phyloP scores from a whole-genome alignment of 2,888 invertebrate genomes.

The Agonopterix heracliana region DNA sequence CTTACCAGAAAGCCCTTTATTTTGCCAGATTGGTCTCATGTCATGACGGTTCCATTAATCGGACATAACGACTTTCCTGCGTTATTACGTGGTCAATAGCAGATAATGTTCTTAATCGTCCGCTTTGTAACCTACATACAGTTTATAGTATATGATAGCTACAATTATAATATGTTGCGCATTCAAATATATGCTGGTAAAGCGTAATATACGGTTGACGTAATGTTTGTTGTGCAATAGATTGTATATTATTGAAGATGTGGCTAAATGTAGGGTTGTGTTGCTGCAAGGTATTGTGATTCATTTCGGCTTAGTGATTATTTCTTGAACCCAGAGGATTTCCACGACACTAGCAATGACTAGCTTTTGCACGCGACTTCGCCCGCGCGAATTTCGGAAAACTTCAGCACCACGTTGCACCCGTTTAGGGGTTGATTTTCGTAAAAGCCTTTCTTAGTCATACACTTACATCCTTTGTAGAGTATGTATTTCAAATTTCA shows the following conservation, averaged over 20 bases:
- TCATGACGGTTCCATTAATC: constrained; percentile 7
- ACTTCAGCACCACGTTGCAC: too few relatives aligned
- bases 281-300: not conserved
- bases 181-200: constrained; percentile 27
- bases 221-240: constrained; percentile 25
- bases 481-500: too few relatives aligned
- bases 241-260: constrained; percentile 22
- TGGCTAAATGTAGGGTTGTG: constrained; percentile 10
- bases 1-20: constrained; percentile 17
- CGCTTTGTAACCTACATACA: constrained; percentile 6
- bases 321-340: too few relatives aligned
- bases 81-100: constrained; percentile 34
- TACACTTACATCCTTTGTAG: too few relatives aligned
- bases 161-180: constrained; percentile 27
- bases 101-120: constrained; percentile 32
- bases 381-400: too few relatives aligned
- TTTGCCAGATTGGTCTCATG: constrained; percentile 21
- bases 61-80: constrained; percentile 24
- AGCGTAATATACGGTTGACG: constrained; percentile 26
- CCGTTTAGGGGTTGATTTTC: too few relatives aligned
- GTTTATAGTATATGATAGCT: constrained; percentile 16
- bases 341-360: too few relatives aligned
- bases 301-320: too few relatives aligned
- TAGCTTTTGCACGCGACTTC: too few relatives aligned
- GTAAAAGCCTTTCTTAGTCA: too few relatives aligned